A percentile compares a stretch with the other conserved stretches of the same genome.
phyloP scores from a whole-genome alignment of 2,113 vertebrate species.

The Redunca redunca region DNA sequence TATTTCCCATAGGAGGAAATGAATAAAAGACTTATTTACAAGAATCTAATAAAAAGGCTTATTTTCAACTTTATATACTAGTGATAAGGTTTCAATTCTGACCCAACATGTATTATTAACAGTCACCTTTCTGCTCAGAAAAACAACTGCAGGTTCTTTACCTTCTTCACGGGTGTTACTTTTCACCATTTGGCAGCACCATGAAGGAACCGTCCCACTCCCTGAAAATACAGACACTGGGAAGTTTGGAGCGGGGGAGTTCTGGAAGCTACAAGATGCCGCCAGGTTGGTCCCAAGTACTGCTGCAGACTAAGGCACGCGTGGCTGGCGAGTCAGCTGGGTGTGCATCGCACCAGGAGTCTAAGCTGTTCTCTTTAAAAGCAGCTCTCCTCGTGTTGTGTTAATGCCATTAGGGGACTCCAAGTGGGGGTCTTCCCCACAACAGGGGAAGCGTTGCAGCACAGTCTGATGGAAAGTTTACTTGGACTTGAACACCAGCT shows the following conservation, averaged over 20 bases:
- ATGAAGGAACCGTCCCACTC: background rate
- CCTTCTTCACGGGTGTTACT: background rate
- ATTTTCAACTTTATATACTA: background rate
- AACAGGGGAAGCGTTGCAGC: background rate
- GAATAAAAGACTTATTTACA: background rate
- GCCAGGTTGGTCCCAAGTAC: background rate
- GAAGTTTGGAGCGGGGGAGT: background rate
- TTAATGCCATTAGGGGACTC: background rate
- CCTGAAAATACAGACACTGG: background rate
- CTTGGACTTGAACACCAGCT: background rate
- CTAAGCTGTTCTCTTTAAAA: background rate
- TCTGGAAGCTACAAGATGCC: background rate
- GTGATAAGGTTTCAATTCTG: background rate
- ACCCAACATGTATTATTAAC: background rate
- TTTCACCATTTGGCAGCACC: background rate
- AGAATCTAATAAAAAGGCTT: background rate
- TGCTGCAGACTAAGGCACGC: background rate
- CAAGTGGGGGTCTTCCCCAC: background rate
- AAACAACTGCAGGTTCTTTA: background rate
- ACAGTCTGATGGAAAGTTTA: background rate
- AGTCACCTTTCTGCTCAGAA: background rate
- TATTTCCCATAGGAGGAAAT: background rate
- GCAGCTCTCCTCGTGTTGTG: background rate
- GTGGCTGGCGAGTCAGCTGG: too few species aligned
- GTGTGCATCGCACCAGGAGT: rapidly evolving